Percentiles rank a stretch among this genome's conserved stretches.
Evolutionary conservation across 2,888 invertebrate genomes (phyloP).

Genomic region (Eubasilissa splendida): DNA sequence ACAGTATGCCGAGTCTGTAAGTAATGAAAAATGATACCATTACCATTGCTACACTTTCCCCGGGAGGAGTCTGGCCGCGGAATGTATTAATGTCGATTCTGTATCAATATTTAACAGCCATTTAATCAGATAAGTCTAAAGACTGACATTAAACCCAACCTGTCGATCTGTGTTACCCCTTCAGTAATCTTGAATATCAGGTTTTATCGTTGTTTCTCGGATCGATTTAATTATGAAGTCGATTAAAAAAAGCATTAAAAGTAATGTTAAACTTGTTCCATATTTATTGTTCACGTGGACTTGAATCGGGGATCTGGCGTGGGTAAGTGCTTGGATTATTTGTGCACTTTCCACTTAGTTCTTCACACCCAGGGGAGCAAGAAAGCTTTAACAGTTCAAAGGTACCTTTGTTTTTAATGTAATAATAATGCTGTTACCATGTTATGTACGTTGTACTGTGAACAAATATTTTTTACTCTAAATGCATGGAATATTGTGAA

Average conservation of each 20-base stretch:
- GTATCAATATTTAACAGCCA: conserved; percentile 30
- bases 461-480: too few relatives aligned
- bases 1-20: too few relatives aligned
- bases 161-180: conserved; percentile 26
- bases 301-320: background rate
- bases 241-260: conserved; percentile 34
- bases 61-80: background rate
- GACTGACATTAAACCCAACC: conserved; percentile 23
- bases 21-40: too few relatives aligned
- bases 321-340: too few relatives aligned
- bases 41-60: background rate
- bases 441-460: too few relatives aligned
- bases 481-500: too few relatives aligned
- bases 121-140: conserved; percentile 30
- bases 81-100: conserved; percentile 17
- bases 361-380: too few relatives aligned
- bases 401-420: too few relatives aligned
- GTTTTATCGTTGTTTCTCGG: conserved; percentile 23
- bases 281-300: conserved; percentile 11
- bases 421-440: too few relatives aligned
- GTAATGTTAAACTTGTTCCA: conserved; percentile 27
- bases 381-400: too few relatives aligned
- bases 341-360: too few relatives aligned
- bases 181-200: conserved; percentile 29
- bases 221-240: conserved; percentile 28